These are phyloP conservation scores for Teinopalpus imperialis DNA, from an alignment of 2,888 invertebrate species.

Conservation along the genomic window DNA sequence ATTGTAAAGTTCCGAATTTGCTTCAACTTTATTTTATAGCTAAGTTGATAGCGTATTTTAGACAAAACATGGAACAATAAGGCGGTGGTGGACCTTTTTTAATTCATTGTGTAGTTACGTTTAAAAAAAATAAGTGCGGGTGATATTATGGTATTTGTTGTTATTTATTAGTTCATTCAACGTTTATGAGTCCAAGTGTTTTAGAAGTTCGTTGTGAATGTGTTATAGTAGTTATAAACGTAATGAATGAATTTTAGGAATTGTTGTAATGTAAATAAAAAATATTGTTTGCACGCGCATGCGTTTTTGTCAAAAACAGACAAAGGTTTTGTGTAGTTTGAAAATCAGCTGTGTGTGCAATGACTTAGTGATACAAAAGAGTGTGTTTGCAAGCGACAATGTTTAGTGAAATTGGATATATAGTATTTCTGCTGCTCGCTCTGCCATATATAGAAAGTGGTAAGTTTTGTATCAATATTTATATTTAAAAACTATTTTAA, in stretches of 20 bases:
- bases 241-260: constrained; percentile 47
- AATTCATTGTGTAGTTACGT: constrained; percentile 36
- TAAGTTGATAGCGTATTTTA: constrained; percentile 47
- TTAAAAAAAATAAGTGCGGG: constrained; percentile 33
- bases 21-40: constrained; percentile 46
- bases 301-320: constrained; percentile 80
- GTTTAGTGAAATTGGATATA: constrained; percentile 85
- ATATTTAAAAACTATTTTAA: constrained; percentile 3
- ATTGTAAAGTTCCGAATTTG: constrained; percentile 46
- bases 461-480: constrained; percentile 61
- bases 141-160: constrained; percentile 52
- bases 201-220: constrained; percentile 44
- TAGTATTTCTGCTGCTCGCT: constrained; percentile 85
- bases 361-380: constrained; percentile 78
- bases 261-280: constrained; percentile 78
- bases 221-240: constrained; percentile 41
- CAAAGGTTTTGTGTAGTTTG: constrained; percentile 83
- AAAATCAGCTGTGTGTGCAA: constrained; percentile 83
- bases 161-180: constrained; percentile 63
- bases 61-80: constrained; percentile 45
- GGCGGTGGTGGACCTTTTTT: constrained; percentile 37
- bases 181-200: constrained; percentile 38
- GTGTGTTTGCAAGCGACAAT: constrained; percentile 78
- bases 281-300: constrained; percentile 80
- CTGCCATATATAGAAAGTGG: constrained; percentile 87